These are phyloP conservation scores for Brienomyrus longianalis DNA, from an alignment of 2,113 vertebrate species.

Conservation along the genomic window DNA sequence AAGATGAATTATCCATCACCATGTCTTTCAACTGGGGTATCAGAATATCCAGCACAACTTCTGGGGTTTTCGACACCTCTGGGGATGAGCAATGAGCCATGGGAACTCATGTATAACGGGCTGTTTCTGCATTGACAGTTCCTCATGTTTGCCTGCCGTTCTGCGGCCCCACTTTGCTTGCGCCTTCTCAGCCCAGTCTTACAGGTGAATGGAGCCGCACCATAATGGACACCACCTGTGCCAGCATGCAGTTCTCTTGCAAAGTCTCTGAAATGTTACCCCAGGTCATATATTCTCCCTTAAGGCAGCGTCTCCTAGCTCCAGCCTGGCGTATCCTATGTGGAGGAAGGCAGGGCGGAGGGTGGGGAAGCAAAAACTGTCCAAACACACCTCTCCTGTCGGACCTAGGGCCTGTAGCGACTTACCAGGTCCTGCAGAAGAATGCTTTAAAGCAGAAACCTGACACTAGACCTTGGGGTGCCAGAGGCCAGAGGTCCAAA, in stretches of 20 bases:
- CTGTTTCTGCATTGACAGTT: neutral
- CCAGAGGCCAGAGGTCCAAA: neutral
- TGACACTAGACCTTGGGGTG: neutral
- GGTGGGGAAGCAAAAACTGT: conserved; percentile 14
- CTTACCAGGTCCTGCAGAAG: neutral
- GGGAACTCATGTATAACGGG: neutral
- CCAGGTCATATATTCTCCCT: neutral
- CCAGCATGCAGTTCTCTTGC: neutral
- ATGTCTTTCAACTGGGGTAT: neutral
- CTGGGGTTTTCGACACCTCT: neutral
- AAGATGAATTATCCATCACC: neutral
- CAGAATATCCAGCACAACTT: neutral
- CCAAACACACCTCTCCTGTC: neutral
- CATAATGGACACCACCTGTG: neutral
- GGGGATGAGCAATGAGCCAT: neutral
- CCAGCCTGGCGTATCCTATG: conserved; percentile 22
- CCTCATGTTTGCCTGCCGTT: neutral
- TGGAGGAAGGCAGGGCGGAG: neutral
- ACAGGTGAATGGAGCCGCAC: conserved; percentile 16
- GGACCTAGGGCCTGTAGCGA: neutral
- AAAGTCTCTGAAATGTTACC: neutral
- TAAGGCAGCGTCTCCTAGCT: conserved; percentile 36
- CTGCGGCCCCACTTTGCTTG: neutral
- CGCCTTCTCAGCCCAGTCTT: neutral
- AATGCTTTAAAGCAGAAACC: neutral